These are phyloP conservation scores for Ecdyonurus torrentis DNA, from an alignment of 2,888 invertebrate genomes.

Conservation along the genomic window DNA sequence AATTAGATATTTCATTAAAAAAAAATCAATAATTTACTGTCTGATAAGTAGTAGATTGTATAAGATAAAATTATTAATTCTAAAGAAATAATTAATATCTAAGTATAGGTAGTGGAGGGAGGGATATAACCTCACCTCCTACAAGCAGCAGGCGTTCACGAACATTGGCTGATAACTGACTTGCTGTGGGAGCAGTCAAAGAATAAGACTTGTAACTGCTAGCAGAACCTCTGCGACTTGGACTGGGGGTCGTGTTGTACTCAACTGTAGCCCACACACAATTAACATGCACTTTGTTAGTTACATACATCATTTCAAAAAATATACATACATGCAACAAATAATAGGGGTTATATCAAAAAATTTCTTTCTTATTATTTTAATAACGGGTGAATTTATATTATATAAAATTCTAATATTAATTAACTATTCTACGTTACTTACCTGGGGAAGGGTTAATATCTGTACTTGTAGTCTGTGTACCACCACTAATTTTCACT, in stretches of 20 bases:
- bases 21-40: too few relatives aligned
- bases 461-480: slow-evolving; percentile 71
- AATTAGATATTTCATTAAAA: too few relatives aligned
- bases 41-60: too few relatives aligned
- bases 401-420: too few relatives aligned
- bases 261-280: neutral
- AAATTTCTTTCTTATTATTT: too few relatives aligned
- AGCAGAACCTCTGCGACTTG: neutral
- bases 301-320: neutral
- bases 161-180: slow-evolving; percentile 72
- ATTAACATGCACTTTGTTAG: neutral
- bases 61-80: neutral
- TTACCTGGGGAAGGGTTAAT: slow-evolving; percentile 28
- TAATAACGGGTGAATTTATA: too few relatives aligned
- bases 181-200: slow-evolving; percentile 66
- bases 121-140: neutral
- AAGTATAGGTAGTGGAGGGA: neutral
- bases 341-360: too few relatives aligned
- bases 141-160: slow-evolving; percentile 51
- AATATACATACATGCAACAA: too few relatives aligned
- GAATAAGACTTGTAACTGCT: slow-evolving; percentile 59
- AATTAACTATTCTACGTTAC: too few relatives aligned
- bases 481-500: slow-evolving; percentile 76
- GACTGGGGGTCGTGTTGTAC: neutral
- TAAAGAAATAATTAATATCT: neutral